Conservation (phyloP, 2,797 vertebrate species). For the Gallinago nigripennis region DNA sequence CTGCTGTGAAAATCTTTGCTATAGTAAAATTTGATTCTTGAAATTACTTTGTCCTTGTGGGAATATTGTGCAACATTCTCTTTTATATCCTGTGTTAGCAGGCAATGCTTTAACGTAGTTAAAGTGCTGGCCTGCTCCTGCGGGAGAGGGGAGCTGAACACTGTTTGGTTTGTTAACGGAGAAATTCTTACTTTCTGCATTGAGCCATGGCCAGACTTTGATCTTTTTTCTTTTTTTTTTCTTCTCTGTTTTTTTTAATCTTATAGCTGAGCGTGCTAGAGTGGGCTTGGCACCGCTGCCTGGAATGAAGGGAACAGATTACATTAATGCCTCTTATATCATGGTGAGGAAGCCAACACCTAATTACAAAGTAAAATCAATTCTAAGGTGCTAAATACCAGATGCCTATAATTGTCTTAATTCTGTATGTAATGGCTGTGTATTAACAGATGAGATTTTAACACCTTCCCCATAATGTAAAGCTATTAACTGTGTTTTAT, state of each 20-base stretch:
- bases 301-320: slow-evolving; percentile 98
- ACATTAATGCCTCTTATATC: slow-evolving; percentile 99
- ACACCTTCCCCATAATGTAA: slow-evolving; percentile 54
- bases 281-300: slow-evolving; percentile 94
- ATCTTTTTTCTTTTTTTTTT: background rate
- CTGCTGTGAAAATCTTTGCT: slow-evolving; percentile 58
- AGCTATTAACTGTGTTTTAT: slow-evolving; percentile 54
- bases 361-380: slow-evolving; percentile 70
- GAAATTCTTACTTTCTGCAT: slow-evolving; percentile 39
- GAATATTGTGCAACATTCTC: slow-evolving; percentile 47
- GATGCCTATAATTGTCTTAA: slow-evolving; percentile 62
- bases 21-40: slow-evolving; percentile 60
- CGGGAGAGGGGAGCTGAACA: slow-evolving; percentile 49
- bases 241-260: background rate
- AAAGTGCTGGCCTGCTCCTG: slow-evolving; percentile 52
- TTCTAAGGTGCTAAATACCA: slow-evolving; percentile 70
- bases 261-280: slow-evolving; percentile 92
- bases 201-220: slow-evolving; percentile 45
- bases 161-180: slow-evolving; percentile 48
- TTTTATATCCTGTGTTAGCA: slow-evolving; percentile 61
- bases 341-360: slow-evolving; percentile 86
- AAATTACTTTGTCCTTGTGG: slow-evolving; percentile 57
- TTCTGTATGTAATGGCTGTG: slow-evolving; percentile 58
- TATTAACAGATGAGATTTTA: slow-evolving; percentile 54
- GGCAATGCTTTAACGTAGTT: slow-evolving; percentile 44